Base-by-base conservation (phyloP, 2,113 vertebrate species). In the Scatophagus argus region DNA sequence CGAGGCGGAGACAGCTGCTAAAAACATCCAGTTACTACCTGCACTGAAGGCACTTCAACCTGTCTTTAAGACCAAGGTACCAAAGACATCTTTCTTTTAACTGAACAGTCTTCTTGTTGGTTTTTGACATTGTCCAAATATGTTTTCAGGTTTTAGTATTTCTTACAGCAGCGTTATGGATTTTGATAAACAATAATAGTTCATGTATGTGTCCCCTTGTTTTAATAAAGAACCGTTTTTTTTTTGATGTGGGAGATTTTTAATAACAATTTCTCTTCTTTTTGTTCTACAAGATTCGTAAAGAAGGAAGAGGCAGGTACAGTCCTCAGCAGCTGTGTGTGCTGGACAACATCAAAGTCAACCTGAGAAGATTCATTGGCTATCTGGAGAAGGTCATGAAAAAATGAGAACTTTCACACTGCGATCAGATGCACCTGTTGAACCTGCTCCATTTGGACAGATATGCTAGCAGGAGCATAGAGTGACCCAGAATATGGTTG, bases 261-360 rank as follows among this genome's bases (percentile, higher is more conserved):
- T 36, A 52, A 43, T 59, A 41, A 52, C n/a, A 32, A n/a, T 54
- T 67, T 34, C 1, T 72, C 41, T 27, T 65, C 1, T 39, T 41
- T 1, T 25, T n/a, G n/a, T n/a, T 11, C 31, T 12, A 1, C 63
- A 93, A 99, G 98, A 95, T 99, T 21, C 95, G 97, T 55, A 99
- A 97, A 88, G 97, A 98, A 92, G 96, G 97, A 52, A 95, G 92
- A 91, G 94, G 93, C 73, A 96, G 93, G 77, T 96, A 94, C 88
- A 96, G 91, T 64, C 90, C 94, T 23, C 97, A 98, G 86, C 97
- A 99, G 71, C 93, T 99, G 25, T 97, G 97, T 80, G 97, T 99
- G 81, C 94, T 99, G 4, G 95, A 98, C 94, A 99, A 99, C 59
- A 94, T 99, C 89, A 98, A 94, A 91, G 93, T 96, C 86, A 99